Conservation (phyloP, 1,140 invertebrate genomes). For the Caenorhabditis inopinata region DNA sequence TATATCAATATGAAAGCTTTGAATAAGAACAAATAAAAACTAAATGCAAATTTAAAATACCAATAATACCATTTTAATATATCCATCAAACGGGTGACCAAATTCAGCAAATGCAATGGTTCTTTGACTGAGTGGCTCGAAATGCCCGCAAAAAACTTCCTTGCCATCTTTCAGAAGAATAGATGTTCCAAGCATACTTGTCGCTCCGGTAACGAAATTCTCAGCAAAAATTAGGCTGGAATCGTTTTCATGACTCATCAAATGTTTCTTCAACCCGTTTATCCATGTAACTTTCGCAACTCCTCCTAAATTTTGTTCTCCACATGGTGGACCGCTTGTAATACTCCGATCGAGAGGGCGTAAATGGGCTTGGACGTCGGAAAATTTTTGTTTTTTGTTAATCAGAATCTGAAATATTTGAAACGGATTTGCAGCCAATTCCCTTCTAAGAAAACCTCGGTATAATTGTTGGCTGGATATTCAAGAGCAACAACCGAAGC, state of each 20-base stretch:
- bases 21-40: background rate
- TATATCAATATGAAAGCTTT: no score
- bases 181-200: slow-evolving; percentile 31
- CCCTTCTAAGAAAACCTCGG: no score
- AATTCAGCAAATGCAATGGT: slow-evolving; percentile 8
- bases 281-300: slow-evolving; percentile 16
- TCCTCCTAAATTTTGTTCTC: slow-evolving; percentile 24
- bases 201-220: slow-evolving; percentile 3
- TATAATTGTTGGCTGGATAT: slow-evolving; percentile 38
- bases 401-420: slow-evolving; percentile 26
- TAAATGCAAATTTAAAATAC: no score
- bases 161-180: slow-evolving; percentile 25
- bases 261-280: background rate
- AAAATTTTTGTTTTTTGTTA: slow-evolving; percentile 26
- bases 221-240: slow-evolving; percentile 4
- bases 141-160: slow-evolving; percentile 36
- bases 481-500: slow-evolving; percentile 32
- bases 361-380: slow-evolving; percentile 26
- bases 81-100: slow-evolving; percentile 19
- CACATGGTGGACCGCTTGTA: slow-evolving; percentile 31
- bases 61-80: slow-evolving; percentile 5
- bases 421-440: no score
- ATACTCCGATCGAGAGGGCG: slow-evolving; percentile 22
- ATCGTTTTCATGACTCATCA: slow-evolving; percentile 19
- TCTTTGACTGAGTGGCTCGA: slow-evolving; percentile 13